Evolutionary conservation across 2,113 vertebrate species (phyloP).

Genomic region (Tricholaema leucomelas): DNA sequence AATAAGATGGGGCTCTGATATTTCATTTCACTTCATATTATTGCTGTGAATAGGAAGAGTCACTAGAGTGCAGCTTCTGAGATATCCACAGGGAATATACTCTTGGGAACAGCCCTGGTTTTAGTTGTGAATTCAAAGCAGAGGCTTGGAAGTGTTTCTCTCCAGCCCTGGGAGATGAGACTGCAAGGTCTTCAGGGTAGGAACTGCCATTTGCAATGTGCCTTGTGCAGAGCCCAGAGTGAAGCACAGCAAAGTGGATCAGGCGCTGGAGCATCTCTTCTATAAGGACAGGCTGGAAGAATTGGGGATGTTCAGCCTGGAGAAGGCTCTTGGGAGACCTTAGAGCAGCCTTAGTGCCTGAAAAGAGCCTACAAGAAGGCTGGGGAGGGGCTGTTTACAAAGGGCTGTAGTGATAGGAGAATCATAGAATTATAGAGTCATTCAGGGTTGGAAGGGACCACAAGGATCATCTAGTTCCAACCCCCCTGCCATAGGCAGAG

Average conservation of each 20-base stretch:
- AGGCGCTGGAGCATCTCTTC: too few relatives aligned
- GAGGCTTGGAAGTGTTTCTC: not conserved
- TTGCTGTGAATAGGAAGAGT: conserved; percentile 63
- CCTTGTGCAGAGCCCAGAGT: not conserved
- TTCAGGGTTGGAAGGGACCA: too few relatives aligned
- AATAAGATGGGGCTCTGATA: conserved; percentile 58
- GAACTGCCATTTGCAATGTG: not conserved
- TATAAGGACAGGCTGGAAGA: too few relatives aligned
- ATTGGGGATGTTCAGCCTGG: too few relatives aligned
- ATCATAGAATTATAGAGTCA: too few relatives aligned
- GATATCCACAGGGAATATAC: not conserved
- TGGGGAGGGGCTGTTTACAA: too few relatives aligned
- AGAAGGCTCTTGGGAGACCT: too few relatives aligned
- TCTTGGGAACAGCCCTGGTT: not conserved
- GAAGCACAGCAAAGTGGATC: not conserved
- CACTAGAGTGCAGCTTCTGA: not conserved
- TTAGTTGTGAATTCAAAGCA: not conserved
- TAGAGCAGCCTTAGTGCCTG: too few relatives aligned
- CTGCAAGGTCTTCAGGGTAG: not conserved
- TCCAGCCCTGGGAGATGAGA: not conserved
- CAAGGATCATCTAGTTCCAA: too few relatives aligned
- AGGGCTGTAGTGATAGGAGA: too few relatives aligned
- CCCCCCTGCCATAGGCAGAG: too few relatives aligned
- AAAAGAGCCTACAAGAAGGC: too few relatives aligned
- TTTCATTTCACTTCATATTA: conserved; percentile 60